Evolutionary conservation across 2,113 vertebrate species (phyloP), one percentile per base, ranked within the genome.

Genomic region (Pogonocichla stellata): DNA sequence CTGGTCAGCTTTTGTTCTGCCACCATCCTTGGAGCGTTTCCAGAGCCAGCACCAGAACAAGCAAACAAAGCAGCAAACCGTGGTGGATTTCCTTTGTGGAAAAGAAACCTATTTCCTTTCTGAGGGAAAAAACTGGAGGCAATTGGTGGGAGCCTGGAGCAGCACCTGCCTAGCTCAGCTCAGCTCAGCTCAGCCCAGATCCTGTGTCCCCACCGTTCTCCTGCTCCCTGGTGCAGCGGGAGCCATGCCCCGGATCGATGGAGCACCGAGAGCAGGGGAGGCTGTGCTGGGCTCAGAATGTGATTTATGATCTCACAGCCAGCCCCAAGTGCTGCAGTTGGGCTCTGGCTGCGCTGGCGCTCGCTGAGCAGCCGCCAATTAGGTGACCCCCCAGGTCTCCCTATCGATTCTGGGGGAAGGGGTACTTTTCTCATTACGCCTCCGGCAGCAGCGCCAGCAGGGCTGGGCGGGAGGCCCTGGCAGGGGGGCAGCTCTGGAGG

Each of bases 331-430:
- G 28, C 19, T 17, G 80, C 2, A 65, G 2, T 36, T 11, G 79
- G 74, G 81, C 57, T 88, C 81, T 19, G 18, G 47, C 14, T 61
- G 71, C 10, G 78, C n/a, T 5, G 6, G 86, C 16, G 24, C 84
- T 80, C 34, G 1, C 14, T 6, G 86, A 88, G 95, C 83, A 64
- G 75, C 17, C 62, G 51, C 87, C 96, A 93, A 64, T 87, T 77
- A 93, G 93, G 92, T 77, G 95, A 90, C 87, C 93, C 77, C 94
- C 79, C 26, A 23, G 86, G 74, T 56, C 25, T 85, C 69, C 31
- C 62, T 8, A 83, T 95, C 2, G 95, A 91, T 88, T 70, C 5
- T 33, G 34, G 81, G 64, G 61, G 34, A 45, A 71, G 87, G 57
- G 25, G 69, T 7, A 3, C 50, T 73, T 80, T 78, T 47, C 91